Evolutionary conservation across 2,113 vertebrate genomes (phyloP).

Genomic region (Acrocephalus arundinaceus): DNA sequence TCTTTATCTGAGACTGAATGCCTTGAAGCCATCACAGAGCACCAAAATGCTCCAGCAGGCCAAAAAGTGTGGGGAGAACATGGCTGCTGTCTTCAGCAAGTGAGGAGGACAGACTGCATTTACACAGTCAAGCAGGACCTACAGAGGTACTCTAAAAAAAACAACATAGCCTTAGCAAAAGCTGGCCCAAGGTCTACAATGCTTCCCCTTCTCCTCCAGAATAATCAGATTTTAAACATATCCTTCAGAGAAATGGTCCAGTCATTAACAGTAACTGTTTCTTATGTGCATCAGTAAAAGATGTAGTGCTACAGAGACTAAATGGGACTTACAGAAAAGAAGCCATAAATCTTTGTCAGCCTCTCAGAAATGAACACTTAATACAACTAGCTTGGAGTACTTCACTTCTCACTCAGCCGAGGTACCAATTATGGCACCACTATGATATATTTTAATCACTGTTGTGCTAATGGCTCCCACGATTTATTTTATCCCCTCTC

Average conservation of each 20-base stretch:
- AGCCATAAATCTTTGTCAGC: constrained; percentile 59
- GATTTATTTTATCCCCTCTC: constrained; percentile 36
- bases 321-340: constrained; percentile 43
- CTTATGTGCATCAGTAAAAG: constrained; percentile 46
- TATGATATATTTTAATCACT: constrained; percentile 54
- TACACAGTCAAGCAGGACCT: constrained; percentile 21
- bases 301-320: constrained; percentile 27
- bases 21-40: not conserved
- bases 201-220: not conserved
- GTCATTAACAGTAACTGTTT: constrained; percentile 39
- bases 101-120: not conserved
- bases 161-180: not conserved
- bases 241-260: constrained; percentile 37
- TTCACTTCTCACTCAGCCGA: constrained; percentile 28
- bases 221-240: constrained; percentile 45
- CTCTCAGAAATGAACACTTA: constrained; percentile 53
- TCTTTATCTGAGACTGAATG: not conserved
- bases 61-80: not conserved
- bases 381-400: constrained; percentile 33
- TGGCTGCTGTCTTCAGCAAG: not conserved
- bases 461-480: constrained; percentile 45
- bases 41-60: not conserved
- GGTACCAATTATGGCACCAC: constrained; percentile 43
- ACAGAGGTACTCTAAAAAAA: not conserved
- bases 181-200: not conserved